A percentile compares a stretch with the other conserved stretches of the same genome.
Conservation (phyloP, 2,113 vertebrate genomes). For the Agapornis roseicollis region DNA sequence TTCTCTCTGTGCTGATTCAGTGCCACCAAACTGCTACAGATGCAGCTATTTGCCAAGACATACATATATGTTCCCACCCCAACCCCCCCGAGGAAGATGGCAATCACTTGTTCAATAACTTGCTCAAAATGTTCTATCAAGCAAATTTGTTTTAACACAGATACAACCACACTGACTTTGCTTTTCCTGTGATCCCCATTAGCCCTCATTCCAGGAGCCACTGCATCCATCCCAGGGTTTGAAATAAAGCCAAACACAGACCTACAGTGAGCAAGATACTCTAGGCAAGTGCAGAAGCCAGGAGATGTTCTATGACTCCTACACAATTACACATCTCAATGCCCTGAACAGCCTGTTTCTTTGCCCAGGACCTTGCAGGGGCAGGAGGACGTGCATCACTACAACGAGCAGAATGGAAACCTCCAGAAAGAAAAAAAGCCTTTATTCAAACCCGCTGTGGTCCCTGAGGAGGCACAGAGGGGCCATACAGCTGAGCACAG, state of each 20-base stretch:
- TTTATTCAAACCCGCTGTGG: rapidly evolving
- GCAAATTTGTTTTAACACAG: background rate
- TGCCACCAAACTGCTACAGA: background rate
- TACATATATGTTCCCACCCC: rapidly evolving
- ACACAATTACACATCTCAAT: rapidly evolving
- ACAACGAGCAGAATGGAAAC: rapidly evolving
- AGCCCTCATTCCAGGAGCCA: background rate
- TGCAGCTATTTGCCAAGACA: background rate
- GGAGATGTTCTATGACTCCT: background rate
- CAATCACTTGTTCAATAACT: background rate
- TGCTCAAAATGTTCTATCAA: background rate
- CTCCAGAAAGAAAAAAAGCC: background rate
- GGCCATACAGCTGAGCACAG: background rate
- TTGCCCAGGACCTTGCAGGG: background rate
- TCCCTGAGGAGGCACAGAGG: rapidly evolving
- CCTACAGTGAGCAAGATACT: background rate
- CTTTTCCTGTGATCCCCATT: background rate
- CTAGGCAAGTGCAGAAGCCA: background rate
- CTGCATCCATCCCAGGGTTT: background rate
- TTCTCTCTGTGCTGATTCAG: background rate
- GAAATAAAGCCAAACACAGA: background rate
- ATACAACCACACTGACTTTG: background rate
- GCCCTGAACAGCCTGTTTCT: background rate
- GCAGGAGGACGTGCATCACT: rapidly evolving
- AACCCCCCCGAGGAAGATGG: background rate